phyloP scores from a whole-genome alignment of 2,888 invertebrate species.

The Timema podura region DNA sequence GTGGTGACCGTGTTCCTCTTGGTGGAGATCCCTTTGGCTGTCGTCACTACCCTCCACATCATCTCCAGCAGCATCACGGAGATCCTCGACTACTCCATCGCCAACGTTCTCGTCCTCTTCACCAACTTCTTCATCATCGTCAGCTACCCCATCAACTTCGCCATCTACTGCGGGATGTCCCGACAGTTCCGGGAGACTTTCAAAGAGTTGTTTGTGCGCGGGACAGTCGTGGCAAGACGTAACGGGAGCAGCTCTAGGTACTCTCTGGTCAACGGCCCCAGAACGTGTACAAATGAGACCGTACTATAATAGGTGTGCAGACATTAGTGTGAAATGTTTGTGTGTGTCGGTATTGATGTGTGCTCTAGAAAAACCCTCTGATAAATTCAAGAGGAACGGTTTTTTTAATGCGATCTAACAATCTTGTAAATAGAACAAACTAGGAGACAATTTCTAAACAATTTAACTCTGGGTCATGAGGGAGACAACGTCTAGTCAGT shows the following conservation, averaged over 20 bases:
- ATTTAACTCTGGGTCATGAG: too few species aligned
- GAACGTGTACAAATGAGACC: slow-evolving; percentile 75
- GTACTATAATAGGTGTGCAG: slow-evolving; percentile 53
- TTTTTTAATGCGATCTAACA: too few species aligned
- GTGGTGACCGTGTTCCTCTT: slow-evolving; percentile 79
- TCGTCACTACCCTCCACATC: slow-evolving; percentile 78
- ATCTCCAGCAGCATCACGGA: slow-evolving; percentile 68
- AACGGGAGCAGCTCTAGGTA: slow-evolving; percentile 71
- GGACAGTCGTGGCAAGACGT: slow-evolving; percentile 55
- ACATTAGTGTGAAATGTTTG: too few species aligned
- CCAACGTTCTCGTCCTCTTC: slow-evolving; percentile 71
- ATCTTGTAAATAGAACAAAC: too few species aligned
- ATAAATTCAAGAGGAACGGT: too few species aligned
- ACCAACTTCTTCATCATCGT: slow-evolving; percentile 90
- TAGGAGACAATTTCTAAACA: too few species aligned
- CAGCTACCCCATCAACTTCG: slow-evolving; percentile 90
- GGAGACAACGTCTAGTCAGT: too few species aligned
- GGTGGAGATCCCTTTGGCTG: slow-evolving; percentile 79
- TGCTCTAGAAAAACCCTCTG: too few species aligned
- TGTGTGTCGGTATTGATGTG: too few species aligned
- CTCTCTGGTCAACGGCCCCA: slow-evolving; percentile 75
- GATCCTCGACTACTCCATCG: slow-evolving; percentile 71
- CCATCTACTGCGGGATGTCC: slow-evolving; percentile 95
- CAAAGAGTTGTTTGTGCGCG: slow-evolving; percentile 71
- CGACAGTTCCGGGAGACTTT: slow-evolving; percentile 91